Evolutionary conservation across 2,113 vertebrate genomes (phyloP).

Genomic region (Nesoenas mayeri): DNA sequence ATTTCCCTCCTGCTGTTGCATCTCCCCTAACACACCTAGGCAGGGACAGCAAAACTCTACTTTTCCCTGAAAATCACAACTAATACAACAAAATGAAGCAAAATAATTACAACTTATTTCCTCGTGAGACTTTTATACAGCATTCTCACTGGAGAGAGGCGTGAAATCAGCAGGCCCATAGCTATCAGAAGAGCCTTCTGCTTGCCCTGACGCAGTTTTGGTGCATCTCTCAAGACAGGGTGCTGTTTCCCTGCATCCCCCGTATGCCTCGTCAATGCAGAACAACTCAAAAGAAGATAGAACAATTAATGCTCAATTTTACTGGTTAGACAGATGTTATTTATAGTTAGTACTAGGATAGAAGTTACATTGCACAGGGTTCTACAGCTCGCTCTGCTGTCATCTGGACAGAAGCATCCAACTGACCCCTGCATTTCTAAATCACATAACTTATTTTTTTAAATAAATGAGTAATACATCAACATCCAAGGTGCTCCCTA

Average conservation of each 20-base stretch:
- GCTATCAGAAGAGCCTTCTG: background rate
- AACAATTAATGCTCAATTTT: background rate
- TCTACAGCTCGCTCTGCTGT: background rate
- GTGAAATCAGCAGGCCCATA: background rate
- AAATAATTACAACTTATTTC: background rate
- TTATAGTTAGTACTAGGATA: background rate
- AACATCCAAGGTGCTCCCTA: background rate
- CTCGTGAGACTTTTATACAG: rapidly evolving
- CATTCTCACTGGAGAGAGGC: background rate
- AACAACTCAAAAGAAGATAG: background rate
- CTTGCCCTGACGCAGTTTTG: background rate
- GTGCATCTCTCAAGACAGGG: background rate
- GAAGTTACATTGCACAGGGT: background rate
- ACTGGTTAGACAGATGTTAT: background rate
- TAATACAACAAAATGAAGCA: background rate
- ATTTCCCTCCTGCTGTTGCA: background rate
- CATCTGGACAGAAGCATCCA: background rate
- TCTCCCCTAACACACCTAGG: background rate
- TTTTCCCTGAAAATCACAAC: background rate
- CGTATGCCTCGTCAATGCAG: background rate
- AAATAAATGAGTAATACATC: background rate
- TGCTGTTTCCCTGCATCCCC: background rate
- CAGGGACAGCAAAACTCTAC: background rate
- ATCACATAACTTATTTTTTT: background rate
- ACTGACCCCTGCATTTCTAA: background rate